phyloP scores from a whole-genome alignment of 2,797 vertebrate genomes.

The Fistularia commersonii region DNA sequence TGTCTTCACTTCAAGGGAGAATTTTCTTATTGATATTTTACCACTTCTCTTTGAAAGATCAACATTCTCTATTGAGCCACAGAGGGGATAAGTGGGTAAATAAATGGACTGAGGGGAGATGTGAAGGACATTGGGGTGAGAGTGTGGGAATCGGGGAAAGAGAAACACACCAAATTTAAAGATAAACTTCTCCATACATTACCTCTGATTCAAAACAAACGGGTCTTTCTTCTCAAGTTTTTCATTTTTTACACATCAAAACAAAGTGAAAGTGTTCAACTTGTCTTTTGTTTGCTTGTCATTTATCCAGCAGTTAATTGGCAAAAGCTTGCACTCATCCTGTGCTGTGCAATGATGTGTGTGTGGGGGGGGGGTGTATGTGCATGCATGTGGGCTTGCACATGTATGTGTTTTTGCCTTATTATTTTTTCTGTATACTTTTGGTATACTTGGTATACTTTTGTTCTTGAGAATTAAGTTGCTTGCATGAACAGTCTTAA shows the following conservation, averaged over 20 bases:
- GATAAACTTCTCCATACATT: constrained; percentile 5
- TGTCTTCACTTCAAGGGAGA: too few species aligned
- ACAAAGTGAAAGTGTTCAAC: constrained; percentile 9
- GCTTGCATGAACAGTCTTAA: not conserved
- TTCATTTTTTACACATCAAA: constrained; percentile 9
- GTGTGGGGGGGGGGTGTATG: constrained; percentile 3
- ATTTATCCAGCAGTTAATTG: constrained; percentile 23
- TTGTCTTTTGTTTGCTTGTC: constrained; percentile 17
- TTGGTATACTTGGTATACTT: not conserved
- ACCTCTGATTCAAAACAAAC: constrained; percentile 20
- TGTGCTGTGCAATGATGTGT: constrained; percentile 1
- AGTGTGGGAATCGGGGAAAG: constrained; percentile 38
- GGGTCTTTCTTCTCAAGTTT: not conserved
- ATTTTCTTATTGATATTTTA: too few species aligned
- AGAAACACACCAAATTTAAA: constrained; percentile 25
- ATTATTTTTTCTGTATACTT: not conserved
- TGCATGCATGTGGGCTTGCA: not conserved
- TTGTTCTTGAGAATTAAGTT: not conserved
- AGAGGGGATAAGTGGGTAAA: constrained; percentile 24
- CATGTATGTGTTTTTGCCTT: not conserved
- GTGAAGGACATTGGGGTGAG: constrained; percentile 1
- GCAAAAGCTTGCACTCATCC: constrained; percentile 11
- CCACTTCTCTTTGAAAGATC: constrained; percentile 2
- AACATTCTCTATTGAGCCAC: not conserved
- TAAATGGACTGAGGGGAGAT: constrained; percentile 22